phyloP scores from a whole-genome alignment of 2,888 invertebrate genomes.

The Dicycla oo region DNA sequence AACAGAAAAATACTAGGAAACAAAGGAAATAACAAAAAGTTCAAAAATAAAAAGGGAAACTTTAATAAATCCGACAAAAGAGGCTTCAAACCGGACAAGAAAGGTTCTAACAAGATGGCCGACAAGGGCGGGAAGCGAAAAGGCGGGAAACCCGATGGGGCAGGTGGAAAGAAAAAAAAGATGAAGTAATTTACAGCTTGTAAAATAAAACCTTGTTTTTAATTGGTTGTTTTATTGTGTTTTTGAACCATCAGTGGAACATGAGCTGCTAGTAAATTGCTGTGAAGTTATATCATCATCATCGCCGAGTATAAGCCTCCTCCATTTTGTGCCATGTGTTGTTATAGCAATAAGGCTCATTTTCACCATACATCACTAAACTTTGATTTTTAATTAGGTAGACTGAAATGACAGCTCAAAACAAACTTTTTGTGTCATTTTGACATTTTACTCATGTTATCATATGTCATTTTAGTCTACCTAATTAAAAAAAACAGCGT shows the following conservation, averaged over 20 bases:
- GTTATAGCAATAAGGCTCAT: neutral
- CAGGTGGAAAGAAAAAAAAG: slow-evolving; percentile 82
- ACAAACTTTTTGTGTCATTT: too few relatives aligned
- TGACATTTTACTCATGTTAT: too few relatives aligned
- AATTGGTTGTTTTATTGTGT: slow-evolving; percentile 48
- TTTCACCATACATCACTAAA: too few relatives aligned
- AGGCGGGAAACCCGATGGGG: slow-evolving; percentile 64
- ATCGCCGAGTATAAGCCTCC: neutral
- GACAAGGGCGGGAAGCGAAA: slow-evolving; percentile 55
- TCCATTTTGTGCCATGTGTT: neutral
- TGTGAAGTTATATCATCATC: neutral
- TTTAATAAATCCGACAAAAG: slow-evolving; percentile 62
- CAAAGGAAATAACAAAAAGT: slow-evolving; percentile 66
- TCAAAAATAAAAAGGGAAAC: slow-evolving; percentile 49
- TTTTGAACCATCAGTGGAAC: too few relatives aligned
- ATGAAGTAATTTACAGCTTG: slow-evolving; percentile 69
- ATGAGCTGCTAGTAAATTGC: neutral
- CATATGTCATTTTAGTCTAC: too few relatives aligned
- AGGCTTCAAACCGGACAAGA: slow-evolving; percentile 69
- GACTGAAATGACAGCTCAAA: too few relatives aligned
- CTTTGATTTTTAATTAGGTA: too few relatives aligned
- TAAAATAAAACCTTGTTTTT: slow-evolving; percentile 41
- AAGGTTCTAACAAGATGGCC: slow-evolving; percentile 71
- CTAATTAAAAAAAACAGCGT: too few relatives aligned
- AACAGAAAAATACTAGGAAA: slow-evolving; percentile 85